phyloP scores from a whole-genome alignment of 2,797 vertebrate genomes.

The Lagothrix lagotricha region DNA sequence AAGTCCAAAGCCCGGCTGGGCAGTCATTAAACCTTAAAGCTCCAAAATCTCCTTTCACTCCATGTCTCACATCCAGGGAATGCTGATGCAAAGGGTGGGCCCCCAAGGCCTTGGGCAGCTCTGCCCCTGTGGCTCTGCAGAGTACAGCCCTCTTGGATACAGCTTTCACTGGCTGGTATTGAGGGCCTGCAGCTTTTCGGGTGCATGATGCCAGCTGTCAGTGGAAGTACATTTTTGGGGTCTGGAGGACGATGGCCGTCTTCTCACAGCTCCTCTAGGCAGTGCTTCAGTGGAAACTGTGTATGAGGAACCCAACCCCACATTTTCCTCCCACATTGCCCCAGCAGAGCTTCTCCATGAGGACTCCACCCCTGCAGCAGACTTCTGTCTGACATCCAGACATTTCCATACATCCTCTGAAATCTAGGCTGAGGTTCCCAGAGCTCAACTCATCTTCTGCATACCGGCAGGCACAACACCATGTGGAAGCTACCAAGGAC shows the following conservation, averaged over 20 bases:
- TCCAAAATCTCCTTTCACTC: not conserved
- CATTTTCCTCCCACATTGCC: not conserved
- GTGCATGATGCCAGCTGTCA: not conserved
- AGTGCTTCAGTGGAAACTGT: not conserved
- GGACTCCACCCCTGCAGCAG: not conserved
- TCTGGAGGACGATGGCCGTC: not conserved
- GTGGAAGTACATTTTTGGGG: not conserved
- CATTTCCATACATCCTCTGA: not conserved
- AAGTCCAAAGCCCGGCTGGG: not conserved
- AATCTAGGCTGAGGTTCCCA: not conserved
- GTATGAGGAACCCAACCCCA: not conserved
- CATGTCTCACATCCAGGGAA: not conserved
- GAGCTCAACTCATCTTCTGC: not conserved
- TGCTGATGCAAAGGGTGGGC: not conserved
- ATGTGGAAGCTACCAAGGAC: not conserved
- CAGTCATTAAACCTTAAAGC: not conserved
- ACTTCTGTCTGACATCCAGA: not conserved
- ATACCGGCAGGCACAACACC: not conserved
- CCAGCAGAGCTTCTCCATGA: not conserved
- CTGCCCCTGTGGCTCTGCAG: not conserved
- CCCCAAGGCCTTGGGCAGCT: not conserved
- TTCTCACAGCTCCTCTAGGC: not conserved
- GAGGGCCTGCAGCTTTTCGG: not conserved
- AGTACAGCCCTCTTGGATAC: not conserved
- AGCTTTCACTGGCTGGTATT: not conserved